Evolutionary conservation across 2,113 vertebrate genomes (phyloP).

Genomic region (Equus quagga): DNA sequence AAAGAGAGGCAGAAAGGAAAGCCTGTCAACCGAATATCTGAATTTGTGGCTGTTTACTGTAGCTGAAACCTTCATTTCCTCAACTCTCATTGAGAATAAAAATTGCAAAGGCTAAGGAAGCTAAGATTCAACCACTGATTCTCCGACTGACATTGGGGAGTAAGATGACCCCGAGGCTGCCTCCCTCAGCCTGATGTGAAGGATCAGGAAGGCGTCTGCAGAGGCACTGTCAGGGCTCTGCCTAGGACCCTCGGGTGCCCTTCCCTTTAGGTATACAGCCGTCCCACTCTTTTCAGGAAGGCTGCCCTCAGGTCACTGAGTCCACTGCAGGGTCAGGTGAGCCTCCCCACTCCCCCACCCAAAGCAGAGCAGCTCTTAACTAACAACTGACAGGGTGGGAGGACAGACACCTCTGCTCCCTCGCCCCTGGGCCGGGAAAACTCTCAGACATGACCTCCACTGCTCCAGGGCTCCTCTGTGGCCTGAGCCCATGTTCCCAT

Average conservation of each 20-base stretch:
- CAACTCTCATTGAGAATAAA: background rate
- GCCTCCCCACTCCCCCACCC: too few species aligned
- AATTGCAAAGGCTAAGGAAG: background rate
- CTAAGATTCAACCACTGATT: background rate
- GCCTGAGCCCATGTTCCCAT: background rate
- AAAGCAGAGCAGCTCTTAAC: background rate
- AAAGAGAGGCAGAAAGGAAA: background rate
- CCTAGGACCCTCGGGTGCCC: background rate
- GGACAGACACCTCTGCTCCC: background rate
- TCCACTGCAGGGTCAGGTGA: background rate
- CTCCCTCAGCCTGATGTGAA: background rate
- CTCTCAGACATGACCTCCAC: background rate
- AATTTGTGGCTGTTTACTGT: background rate
- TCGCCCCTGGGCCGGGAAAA: background rate
- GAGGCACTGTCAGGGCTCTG: background rate
- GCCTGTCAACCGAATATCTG: background rate
- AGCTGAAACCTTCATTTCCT: background rate
- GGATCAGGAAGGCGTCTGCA: background rate
- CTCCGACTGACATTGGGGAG: background rate
- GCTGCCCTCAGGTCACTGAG: background rate
- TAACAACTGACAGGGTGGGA: background rate
- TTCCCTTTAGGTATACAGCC: background rate
- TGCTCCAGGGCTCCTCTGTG: background rate
- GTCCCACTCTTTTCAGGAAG: background rate
- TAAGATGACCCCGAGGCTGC: background rate